These are phyloP conservation scores for Pararge aegeria DNA, from an alignment of 1,140 invertebrate genomes.

Conservation along the genomic window DNA sequence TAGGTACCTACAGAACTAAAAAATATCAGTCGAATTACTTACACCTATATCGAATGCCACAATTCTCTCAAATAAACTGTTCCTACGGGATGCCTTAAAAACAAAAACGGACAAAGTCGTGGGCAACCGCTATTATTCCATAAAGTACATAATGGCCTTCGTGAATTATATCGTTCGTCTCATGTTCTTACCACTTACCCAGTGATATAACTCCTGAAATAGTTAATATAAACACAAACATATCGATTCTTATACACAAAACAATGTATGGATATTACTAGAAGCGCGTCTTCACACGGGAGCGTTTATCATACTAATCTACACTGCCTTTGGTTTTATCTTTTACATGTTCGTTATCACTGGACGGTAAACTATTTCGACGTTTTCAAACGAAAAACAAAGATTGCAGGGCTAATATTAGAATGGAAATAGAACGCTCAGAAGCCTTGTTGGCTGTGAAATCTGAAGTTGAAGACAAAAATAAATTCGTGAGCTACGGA, in stretches of 20 bases:
- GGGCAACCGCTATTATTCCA: no score
- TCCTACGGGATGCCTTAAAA: no score
- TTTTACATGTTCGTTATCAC: constrained; percentile 50
- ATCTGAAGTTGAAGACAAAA: constrained; percentile 30
- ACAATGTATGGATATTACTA: constrained; percentile 31
- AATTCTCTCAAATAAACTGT: no score
- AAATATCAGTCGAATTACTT: no score
- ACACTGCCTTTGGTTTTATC: constrained; percentile 48
- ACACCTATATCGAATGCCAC: no score
- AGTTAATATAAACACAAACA: constrained; percentile 47
- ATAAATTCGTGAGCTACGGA: constrained; percentile 33
- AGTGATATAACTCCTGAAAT: constrained; percentile 40
- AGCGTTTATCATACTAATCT: constrained; percentile 63
- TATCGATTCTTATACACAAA: constrained; percentile 32
- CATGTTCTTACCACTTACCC: constrained; percentile 39
- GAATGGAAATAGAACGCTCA: constrained; percentile 41
- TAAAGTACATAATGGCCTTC: no score
- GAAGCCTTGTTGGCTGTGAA: constrained; percentile 12
- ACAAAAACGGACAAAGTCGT: no score
- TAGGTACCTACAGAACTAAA: no score
- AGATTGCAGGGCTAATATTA: constrained; percentile 24
- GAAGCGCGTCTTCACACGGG: constrained; percentile 36
- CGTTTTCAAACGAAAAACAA: constrained; percentile 46
- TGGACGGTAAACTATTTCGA: constrained; percentile 61
- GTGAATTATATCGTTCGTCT: no score